Evolutionary conservation across 2,888 invertebrate genomes (phyloP).

Genomic region (Fissipunctia ypsillon): DNA sequence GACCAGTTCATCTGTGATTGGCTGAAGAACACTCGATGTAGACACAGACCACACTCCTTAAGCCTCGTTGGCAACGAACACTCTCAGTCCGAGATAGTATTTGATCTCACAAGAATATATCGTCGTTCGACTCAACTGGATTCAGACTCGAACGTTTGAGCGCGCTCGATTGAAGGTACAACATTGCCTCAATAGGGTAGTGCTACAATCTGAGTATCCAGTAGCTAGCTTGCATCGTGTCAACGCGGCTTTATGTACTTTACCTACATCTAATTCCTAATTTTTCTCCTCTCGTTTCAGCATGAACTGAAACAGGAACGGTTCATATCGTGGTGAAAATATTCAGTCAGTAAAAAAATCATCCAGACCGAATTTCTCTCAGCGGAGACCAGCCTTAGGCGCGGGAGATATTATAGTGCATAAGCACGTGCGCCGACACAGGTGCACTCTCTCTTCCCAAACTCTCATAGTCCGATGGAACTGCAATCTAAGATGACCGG

Average conservation of each 20-base stretch:
- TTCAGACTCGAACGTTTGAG: constrained; percentile 27
- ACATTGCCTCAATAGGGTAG: constrained; percentile 5
- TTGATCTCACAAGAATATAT: constrained; percentile 31
- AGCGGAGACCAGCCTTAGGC: too few relatives aligned
- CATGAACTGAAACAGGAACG: not conserved
- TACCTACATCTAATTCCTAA: not conserved
- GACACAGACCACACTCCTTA: constrained; percentile 2
- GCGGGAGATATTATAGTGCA: too few relatives aligned
- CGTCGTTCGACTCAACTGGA: constrained; percentile 26
- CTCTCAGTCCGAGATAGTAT: constrained; percentile 12
- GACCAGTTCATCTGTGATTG: not conserved
- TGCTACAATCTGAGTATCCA: not conserved
- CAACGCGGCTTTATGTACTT: not conserved
- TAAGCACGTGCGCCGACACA: too few relatives aligned
- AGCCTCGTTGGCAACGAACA: constrained; percentile 12
- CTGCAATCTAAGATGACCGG: too few relatives aligned
- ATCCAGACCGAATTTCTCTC: too few relatives aligned
- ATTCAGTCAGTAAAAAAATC: not conserved
- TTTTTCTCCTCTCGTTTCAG: not conserved
- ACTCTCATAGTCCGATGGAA: too few relatives aligned
- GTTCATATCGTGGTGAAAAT: not conserved
- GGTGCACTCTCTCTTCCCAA: too few relatives aligned
- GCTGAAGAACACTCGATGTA: not conserved
- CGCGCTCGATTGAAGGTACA: constrained; percentile 26
- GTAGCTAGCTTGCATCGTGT: not conserved